Percentiles rank a stretch among this genome's conserved stretches.
These are phyloP conservation scores for Orestias chungarensis DNA, from an alignment of 2,797 vertebrate species.

Conservation along the genomic window DNA sequence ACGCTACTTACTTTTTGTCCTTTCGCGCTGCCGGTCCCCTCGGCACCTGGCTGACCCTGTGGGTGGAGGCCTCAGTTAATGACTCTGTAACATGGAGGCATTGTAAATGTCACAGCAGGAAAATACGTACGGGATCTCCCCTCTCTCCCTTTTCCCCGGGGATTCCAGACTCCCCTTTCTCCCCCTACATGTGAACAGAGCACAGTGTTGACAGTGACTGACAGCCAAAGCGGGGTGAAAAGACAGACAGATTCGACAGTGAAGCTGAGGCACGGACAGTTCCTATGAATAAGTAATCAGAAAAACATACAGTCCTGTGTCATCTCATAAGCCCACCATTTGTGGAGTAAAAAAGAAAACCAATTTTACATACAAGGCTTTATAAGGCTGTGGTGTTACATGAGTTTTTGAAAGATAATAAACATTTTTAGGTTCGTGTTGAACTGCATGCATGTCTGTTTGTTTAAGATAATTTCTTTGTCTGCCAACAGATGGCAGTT, in stretches of 20 bases:
- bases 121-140: conserved; percentile 85
- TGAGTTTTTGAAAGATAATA: conserved; percentile 28
- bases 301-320: conserved; percentile 9
- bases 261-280: conserved; percentile 26
- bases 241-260: conserved; percentile 30
- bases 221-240: conserved; percentile 33
- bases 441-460: conserved; percentile 61
- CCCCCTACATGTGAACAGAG: conserved; percentile 75
- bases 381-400: conserved; percentile 15
- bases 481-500: conserved; percentile 82
- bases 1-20: conserved; percentile 86
- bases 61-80: conserved; percentile 68
- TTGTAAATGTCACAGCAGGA: conserved; percentile 63
- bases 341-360: conserved; percentile 12
- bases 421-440: conserved; percentile 50
- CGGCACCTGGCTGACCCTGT: conserved; percentile 81
- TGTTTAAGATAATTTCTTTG: conserved; percentile 46
- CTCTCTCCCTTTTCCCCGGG: conserved; percentile 83
- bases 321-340: conserved; percentile 11
- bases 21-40: conserved; percentile 75
- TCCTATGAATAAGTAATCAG: conserved; percentile 38
- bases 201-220: conserved; percentile 61
- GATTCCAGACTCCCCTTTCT: conserved; percentile 77
- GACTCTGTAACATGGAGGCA: conserved; percentile 53
- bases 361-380: conserved; percentile 9